Evolutionary conservation across 2,113 vertebrate species (phyloP), one percentile per base, ranked within the genome.

Genomic region (Microcebus griseorufus): DNA sequence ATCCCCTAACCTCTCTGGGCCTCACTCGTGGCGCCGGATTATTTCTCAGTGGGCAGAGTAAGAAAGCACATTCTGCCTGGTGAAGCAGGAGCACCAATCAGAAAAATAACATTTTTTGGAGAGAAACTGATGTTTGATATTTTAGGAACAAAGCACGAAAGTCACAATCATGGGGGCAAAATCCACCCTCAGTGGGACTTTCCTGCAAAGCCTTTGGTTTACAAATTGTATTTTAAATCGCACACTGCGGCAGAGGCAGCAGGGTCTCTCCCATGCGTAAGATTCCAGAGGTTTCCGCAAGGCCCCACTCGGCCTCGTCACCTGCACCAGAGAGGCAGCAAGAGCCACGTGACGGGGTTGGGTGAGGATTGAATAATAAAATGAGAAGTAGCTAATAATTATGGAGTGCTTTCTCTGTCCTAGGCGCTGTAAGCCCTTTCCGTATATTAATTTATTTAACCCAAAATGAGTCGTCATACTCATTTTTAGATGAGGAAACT

Each of bases 401-500:
- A 22, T 10, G 11, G 32, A 73, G 34, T 88, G 55, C 69, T 70
- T 75, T 88, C 42, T 84, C 20, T 72, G 20, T 51, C n/a, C n/a
- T 20, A 6, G 95, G 76, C 25, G 45, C 9, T 60, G 51, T 67
- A 48, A 86, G 72, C 48, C 69, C 42, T 45, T 78, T 55, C 23
- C 3, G 3, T n/a, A 6, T 29, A 9, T 76, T 76, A 3, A 17
- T 9, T 76, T 78, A 64, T 39, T 92, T 84, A 67, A 73, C 67
- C 27, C 42, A 45, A 45, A 88, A n/a, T 8, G 72, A 25, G 25
- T 42, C 45, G 12, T 72, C 76, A 58, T 48, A 65, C 29, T 62
- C 29, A 13, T 93, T 93, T 91, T 81, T 39, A 76, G 93, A 89
- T 39, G 34, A 90, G 58, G 64, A 96, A 75, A 48, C 29, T 27